Conservation (phyloP, 2,797 vertebrate genomes). For the Bovichtus diacanthus region DNA sequence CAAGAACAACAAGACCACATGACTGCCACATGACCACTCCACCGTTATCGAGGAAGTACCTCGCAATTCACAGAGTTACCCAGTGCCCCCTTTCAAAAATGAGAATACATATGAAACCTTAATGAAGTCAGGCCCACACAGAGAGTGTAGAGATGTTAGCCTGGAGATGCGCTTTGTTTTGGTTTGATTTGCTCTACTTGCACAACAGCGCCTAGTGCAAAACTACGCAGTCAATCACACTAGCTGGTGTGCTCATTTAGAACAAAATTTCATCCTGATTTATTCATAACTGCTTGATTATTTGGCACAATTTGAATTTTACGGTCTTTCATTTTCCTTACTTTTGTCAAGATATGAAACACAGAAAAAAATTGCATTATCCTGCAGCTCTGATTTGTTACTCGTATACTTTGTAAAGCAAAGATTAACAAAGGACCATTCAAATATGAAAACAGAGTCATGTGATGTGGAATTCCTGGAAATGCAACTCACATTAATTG, state of each 20-base stretch:
- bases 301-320: background rate
- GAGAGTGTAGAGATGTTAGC: background rate
- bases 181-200: background rate
- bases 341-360: background rate
- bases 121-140: background rate
- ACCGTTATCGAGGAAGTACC: slow-evolving; percentile 45
- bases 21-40: slow-evolving; percentile 80
- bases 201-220: background rate
- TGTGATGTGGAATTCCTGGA: background rate
- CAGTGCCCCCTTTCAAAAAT: background rate
- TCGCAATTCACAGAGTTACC: background rate
- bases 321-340: background rate
- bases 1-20: slow-evolving; percentile 77
- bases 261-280: background rate
- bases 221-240: background rate
- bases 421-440: background rate
- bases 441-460: background rate
- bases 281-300: background rate
- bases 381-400: background rate
- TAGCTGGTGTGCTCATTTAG: background rate
- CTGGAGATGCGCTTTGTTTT: slow-evolving; percentile 1
- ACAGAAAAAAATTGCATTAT: background rate
- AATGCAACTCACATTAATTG: background rate
- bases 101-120: background rate
- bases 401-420: background rate